These are phyloP conservation scores for Porphyrio hochstetteri DNA, from an alignment of 2,113 vertebrate species.

Conservation along the genomic window DNA sequence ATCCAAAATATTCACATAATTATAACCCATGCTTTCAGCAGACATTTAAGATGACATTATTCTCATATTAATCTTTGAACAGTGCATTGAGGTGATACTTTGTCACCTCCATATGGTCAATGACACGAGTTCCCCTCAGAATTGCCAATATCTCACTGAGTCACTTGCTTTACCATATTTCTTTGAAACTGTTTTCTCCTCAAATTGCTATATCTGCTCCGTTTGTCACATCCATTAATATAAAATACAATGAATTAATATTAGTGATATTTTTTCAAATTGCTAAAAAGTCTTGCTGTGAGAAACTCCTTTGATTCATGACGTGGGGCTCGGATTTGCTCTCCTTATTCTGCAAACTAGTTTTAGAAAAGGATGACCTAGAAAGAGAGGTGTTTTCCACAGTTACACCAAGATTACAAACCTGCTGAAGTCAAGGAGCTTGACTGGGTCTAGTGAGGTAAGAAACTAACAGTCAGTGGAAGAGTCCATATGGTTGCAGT, in stretches of 20 bases:
- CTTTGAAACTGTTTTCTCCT: slow-evolving; percentile 49
- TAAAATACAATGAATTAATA: slow-evolving; percentile 23
- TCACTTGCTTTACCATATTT: slow-evolving; percentile 33
- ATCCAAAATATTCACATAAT: slow-evolving; percentile 55
- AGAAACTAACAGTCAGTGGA: neutral
- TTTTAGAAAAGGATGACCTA: slow-evolving; percentile 4
- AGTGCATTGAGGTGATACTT: slow-evolving; percentile 34
- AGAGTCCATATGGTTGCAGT: neutral
- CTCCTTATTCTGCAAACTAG: neutral
- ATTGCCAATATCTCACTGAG: slow-evolving; percentile 45
- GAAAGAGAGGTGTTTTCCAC: neutral
- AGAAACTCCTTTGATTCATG: slow-evolving; percentile 37
- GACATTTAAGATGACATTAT: slow-evolving; percentile 15
- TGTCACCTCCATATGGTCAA: slow-evolving; percentile 31
- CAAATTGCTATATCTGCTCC: slow-evolving; percentile 26
- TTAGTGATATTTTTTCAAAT: neutral
- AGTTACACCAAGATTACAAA: neutral
- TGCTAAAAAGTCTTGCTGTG: neutral
- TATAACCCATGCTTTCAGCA: slow-evolving; percentile 1
- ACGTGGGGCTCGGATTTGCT: neutral
- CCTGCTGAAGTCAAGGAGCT: neutral
- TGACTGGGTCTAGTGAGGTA: neutral
- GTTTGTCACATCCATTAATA: slow-evolving; percentile 48
- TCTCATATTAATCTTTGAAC: slow-evolving; percentile 43
- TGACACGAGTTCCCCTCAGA: slow-evolving; percentile 4